Percentiles rank a stretch among this genome's conserved stretches.
Evolutionary conservation across 2,797 vertebrate species (phyloP).

Genomic region (Tadarida brasiliensis): DNA sequence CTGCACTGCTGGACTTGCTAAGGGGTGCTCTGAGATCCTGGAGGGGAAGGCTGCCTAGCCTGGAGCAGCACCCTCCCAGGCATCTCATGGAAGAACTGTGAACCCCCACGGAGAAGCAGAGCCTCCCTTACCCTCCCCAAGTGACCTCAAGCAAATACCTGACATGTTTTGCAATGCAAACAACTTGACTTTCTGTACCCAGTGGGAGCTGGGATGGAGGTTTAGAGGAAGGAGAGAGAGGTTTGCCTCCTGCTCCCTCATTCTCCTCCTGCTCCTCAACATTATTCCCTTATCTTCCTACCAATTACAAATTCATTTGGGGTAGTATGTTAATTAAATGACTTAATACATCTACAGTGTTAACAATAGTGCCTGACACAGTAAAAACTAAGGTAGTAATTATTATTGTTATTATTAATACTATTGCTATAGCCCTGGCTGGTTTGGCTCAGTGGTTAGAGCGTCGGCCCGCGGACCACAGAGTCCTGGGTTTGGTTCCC

Average conservation of each 20-base stretch:
- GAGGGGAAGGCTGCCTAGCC: background rate
- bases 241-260: background rate
- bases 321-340: slow-evolving; percentile 14
- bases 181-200: background rate
- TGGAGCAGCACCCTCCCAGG: background rate
- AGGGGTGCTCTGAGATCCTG: background rate
- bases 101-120: background rate
- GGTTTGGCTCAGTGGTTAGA: no score
- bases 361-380: background rate
- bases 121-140: background rate
- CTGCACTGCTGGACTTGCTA: background rate
- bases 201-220: background rate
- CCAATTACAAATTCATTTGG: slow-evolving; percentile 7
- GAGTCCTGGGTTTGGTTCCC: no score
- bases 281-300: background rate
- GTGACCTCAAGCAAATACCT: background rate
- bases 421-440: background rate
- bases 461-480: no score
- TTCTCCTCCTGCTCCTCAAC: background rate
- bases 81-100: background rate
- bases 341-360: background rate
- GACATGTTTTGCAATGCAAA: no score
- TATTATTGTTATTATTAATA: background rate
- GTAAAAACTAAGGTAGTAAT: background rate
- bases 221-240: background rate